A percentile compares a stretch with the other conserved stretches of the same genome.
Evolutionary conservation across 2,113 vertebrate species (phyloP).

Genomic region (Salvelinus sp.): DNA sequence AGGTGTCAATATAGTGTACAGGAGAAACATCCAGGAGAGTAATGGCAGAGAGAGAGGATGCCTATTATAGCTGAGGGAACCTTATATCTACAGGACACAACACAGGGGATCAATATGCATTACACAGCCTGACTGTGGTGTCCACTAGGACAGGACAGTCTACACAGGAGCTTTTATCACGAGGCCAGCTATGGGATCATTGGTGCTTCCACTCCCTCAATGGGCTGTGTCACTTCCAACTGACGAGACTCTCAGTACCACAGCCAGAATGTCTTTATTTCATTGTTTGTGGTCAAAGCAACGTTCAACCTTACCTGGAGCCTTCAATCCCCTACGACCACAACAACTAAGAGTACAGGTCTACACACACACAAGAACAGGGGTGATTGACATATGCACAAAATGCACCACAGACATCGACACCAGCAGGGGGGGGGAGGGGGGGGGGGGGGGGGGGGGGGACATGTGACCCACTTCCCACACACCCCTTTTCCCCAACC

Average conservation of each 20-base stretch:
- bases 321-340: slow-evolving; percentile 26
- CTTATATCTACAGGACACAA: too few relatives aligned
- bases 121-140: too few relatives aligned
- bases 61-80: too few relatives aligned
- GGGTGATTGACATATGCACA: neutral
- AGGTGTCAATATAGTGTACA: too few relatives aligned
- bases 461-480: neutral
- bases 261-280: neutral
- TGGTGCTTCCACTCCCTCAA: neutral
- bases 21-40: too few relatives aligned
- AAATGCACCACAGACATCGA: neutral
- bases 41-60: too few relatives aligned
- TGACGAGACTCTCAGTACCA: neutral
- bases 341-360: neutral
- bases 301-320: neutral
- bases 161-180: neutral
- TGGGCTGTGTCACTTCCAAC: neutral
- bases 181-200: neutral
- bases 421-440: too few relatives aligned
- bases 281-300: slow-evolving; percentile 6
- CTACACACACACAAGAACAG: slow-evolving; percentile 1
- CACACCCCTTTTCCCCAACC: slow-evolving; percentile 8
- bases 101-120: too few relatives aligned
- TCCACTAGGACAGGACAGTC: too few relatives aligned
- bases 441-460: too few relatives aligned